phyloP scores from a whole-genome alignment of 2,797 vertebrate genomes.

The Xenentodon cancila region DNA sequence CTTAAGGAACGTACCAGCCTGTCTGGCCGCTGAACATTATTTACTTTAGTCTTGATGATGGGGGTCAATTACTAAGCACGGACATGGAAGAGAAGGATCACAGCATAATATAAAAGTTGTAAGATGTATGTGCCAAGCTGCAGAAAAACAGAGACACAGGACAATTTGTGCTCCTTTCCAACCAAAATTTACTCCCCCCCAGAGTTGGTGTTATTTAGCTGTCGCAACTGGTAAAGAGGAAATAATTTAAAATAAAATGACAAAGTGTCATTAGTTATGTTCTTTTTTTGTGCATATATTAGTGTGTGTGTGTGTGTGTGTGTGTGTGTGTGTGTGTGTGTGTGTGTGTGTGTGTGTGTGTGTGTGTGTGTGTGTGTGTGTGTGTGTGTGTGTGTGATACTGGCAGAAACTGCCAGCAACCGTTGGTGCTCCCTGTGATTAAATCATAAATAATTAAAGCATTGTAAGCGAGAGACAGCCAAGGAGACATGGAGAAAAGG shows the following conservation, averaged over 20 bases:
- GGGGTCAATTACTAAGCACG: background rate
- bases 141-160: background rate
- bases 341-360: too few relatives aligned
- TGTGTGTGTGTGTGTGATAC: constrained; percentile 31
- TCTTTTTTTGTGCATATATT: constrained; percentile 34
- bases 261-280: constrained; percentile 50
- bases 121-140: background rate
- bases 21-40: constrained; percentile 9
- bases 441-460: constrained; percentile 77
- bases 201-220: constrained; percentile 11
- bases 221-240: constrained; percentile 26
- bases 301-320: too few relatives aligned
- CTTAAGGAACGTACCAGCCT: constrained; percentile 17
- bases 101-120: background rate
- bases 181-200: background rate
- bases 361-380: constrained; percentile 20
- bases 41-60: constrained; percentile 1
- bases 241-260: constrained; percentile 40
- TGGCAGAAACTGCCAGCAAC: constrained; percentile 56
- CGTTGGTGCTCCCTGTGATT: constrained; percentile 64
- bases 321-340: too few relatives aligned
- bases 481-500: constrained; percentile 26
- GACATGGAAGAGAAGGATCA: background rate
- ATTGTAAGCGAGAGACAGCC: constrained; percentile 56
- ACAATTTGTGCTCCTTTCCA: constrained; percentile 2